Conservation (phyloP, 2,113 vertebrate genomes). For the Periophthalmodon schlosseri region DNA sequence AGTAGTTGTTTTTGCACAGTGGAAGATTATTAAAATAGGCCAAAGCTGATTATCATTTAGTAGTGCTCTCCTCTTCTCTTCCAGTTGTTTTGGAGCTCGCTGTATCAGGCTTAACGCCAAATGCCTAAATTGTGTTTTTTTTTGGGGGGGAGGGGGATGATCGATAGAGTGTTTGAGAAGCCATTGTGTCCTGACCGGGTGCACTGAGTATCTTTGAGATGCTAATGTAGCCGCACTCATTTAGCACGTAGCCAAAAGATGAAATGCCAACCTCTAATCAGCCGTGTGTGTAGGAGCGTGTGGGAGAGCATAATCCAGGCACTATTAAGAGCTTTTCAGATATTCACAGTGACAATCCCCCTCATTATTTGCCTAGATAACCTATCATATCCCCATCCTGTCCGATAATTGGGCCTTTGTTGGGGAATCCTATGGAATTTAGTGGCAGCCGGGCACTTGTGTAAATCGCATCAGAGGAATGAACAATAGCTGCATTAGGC, state of each 20-base stretch:
- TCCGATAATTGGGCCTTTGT: constrained; percentile 46
- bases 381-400: constrained; percentile 36
- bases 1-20: background rate
- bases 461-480: constrained; percentile 9
- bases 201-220: constrained; percentile 89
- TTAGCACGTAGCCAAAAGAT: constrained; percentile 71
- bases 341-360: constrained; percentile 45
- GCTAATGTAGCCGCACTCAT: constrained; percentile 89
- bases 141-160: constrained; percentile 34
- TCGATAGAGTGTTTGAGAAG: constrained; percentile 67
- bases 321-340: constrained; percentile 50
- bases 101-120: constrained; percentile 52
- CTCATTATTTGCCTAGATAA: constrained; percentile 58
- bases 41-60: background rate
- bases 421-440: constrained; percentile 34
- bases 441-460: constrained; percentile 20
- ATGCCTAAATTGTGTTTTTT: constrained; percentile 38
- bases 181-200: constrained; percentile 79
- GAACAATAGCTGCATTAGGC: constrained; percentile 22
- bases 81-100: constrained; percentile 19
- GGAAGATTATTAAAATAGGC: background rate
- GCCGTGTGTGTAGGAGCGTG: constrained; percentile 41
- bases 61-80: background rate
- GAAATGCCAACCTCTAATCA: constrained; percentile 76
- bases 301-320: constrained; percentile 27